These are phyloP conservation scores for Helarctos malayanus DNA, from an alignment of 2,797 vertebrate species.

Conservation along the genomic window DNA sequence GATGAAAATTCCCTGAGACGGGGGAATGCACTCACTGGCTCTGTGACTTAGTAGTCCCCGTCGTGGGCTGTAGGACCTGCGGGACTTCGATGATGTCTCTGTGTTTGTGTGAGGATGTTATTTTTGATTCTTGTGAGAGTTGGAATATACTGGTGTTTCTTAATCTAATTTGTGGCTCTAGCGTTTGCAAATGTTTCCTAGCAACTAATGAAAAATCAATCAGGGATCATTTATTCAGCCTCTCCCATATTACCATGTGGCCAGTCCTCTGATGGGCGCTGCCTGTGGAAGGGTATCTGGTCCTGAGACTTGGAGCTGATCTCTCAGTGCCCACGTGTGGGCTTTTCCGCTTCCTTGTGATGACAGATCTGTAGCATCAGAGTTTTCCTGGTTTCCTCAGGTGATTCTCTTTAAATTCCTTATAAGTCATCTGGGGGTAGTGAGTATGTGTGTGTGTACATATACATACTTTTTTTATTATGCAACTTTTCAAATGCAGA, in stretches of 20 bases:
- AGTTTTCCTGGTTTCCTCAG: background rate
- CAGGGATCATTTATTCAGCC: background rate
- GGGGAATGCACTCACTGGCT: fast-evolving
- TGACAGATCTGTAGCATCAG: background rate
- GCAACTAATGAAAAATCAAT: background rate
- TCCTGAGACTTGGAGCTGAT: background rate
- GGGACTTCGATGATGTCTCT: background rate
- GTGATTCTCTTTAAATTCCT: background rate
- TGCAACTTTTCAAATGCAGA: background rate
- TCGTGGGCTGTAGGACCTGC: no score
- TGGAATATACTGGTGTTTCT: background rate
- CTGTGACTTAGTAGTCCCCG: background rate
- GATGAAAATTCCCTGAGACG: background rate
- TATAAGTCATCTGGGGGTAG: background rate
- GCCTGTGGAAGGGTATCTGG: background rate
- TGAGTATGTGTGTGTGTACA: background rate
- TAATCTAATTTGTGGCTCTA: constrained; percentile 17
- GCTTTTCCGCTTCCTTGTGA: background rate
- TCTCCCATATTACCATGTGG: background rate
- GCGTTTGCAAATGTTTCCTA: background rate
- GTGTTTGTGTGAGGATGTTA: background rate
- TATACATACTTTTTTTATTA: background rate
- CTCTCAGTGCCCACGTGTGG: background rate
- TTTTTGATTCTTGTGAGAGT: background rate
- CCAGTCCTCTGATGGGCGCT: background rate